A percentile compares a stretch with the other conserved stretches of the same genome.
Conservation (phyloP, 1,140 invertebrate species). For the Cyclina sinensis region DNA sequence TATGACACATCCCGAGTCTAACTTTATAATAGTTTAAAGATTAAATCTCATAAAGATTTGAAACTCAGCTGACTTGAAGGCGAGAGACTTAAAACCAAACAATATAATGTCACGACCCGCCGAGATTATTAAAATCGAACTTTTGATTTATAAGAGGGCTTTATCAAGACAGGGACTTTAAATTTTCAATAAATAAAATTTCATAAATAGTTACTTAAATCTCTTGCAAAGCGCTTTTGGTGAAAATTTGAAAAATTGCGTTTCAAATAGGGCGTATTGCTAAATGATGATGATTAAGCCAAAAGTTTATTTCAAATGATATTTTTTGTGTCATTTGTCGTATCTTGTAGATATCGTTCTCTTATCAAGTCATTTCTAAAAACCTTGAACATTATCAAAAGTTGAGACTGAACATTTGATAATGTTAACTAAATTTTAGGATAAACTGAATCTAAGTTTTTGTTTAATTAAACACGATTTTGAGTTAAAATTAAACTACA, state of each 20-base stretch:
- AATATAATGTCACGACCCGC: not conserved
- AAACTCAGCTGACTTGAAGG: not conserved
- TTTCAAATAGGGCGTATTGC: not conserved
- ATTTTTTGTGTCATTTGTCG: too few relatives aligned
- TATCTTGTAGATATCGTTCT: too few relatives aligned
- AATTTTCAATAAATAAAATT: not conserved
- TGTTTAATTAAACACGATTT: too few relatives aligned
- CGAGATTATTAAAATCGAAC: slow-evolving; percentile 34
- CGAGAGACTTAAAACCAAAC: not conserved
- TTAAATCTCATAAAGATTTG: slow-evolving; percentile 1
- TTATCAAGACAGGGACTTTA: not conserved
- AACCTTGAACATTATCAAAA: too few relatives aligned
- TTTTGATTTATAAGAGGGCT: not conserved
- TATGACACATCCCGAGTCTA: not conserved
- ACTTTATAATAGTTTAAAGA: slow-evolving; percentile 15
- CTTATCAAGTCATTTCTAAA: too few relatives aligned
- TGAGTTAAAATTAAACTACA: too few relatives aligned
- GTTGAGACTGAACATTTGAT: too few relatives aligned
- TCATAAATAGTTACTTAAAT: not conserved
- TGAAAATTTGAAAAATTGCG: not conserved
- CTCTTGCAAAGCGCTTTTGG: not conserved
- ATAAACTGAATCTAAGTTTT: too few relatives aligned
- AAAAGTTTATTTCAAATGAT: not conserved
- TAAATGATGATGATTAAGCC: not conserved
- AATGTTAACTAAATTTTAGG: too few relatives aligned